phyloP scores from a whole-genome alignment of 2,797 vertebrate species.

The Melanitta fusca region DNA sequence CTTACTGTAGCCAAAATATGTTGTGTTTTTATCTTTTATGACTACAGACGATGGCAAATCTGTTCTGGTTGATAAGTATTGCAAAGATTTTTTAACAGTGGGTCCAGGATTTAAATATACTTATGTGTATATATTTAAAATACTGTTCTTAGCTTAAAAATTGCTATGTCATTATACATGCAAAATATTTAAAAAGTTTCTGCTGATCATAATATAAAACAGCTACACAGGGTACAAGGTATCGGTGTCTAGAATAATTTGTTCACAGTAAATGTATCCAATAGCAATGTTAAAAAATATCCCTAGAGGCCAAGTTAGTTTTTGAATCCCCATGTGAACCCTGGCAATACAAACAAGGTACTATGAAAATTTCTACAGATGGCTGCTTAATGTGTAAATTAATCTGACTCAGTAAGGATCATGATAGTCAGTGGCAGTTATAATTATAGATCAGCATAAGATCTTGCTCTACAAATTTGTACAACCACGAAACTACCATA shows the following conservation, averaged over 20 bases:
- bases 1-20: conserved; percentile 37
- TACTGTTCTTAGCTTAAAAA: conserved; percentile 21
- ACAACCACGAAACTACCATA: conserved; percentile 61
- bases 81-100: conserved; percentile 48
- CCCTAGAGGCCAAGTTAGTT: conserved; percentile 47
- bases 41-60: conserved; percentile 59
- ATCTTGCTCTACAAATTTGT: conserved; percentile 77
- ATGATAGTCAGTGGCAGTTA: conserved; percentile 74
- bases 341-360: conserved; percentile 57
- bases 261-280: conserved; percentile 40
- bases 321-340: conserved; percentile 58
- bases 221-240: conserved; percentile 29
- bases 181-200: conserved; percentile 33
- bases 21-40: conserved; percentile 62
- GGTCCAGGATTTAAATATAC: neutral
- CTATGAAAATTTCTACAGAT: conserved; percentile 76
- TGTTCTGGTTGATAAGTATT: conserved; percentile 58
- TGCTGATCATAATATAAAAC: conserved; percentile 54
- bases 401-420: conserved; percentile 76
- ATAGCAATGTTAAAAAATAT: conserved; percentile 14
- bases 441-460: conserved; percentile 79
- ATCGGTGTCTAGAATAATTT: conserved; percentile 59
- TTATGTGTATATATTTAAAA: neutral
- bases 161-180: conserved; percentile 26
- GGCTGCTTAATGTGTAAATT: conserved; percentile 80